Percentiles rank a stretch among this genome's conserved stretches.
These are phyloP conservation scores for Calcarius lapponicus DNA, from an alignment of 2,797 vertebrate genomes.

Conservation along the genomic window DNA sequence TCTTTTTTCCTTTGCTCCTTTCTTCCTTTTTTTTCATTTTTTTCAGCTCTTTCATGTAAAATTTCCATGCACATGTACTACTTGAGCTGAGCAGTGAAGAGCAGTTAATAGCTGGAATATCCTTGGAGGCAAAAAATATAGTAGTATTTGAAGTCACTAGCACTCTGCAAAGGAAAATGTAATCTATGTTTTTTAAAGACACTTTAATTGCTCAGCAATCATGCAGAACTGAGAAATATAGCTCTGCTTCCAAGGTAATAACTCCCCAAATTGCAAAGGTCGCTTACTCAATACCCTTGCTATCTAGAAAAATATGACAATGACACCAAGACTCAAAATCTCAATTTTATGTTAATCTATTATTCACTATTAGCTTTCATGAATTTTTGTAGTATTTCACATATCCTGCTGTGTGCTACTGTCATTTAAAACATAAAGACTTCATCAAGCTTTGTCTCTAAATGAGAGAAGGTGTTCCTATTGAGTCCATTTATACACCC, in stretches of 20 bases:
- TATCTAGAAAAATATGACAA: not conserved
- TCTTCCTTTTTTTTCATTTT: not conserved
- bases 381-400: not conserved
- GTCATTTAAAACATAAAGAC: not conserved
- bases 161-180: slow-evolving; percentile 16
- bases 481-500: not conserved
- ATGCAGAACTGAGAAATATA: slow-evolving; percentile 50
- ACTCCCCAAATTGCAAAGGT: slow-evolving; percentile 28
- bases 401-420: not conserved
- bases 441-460: not conserved
- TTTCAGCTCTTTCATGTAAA: not conserved
- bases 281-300: not conserved
- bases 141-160: slow-evolving; percentile 11
- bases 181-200: slow-evolving; percentile 40
- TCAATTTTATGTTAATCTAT: not conserved
- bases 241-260: slow-evolving; percentile 22
- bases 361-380: not conserved
- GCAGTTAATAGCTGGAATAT: slow-evolving; percentile 3
- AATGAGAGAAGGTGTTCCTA: not conserved
- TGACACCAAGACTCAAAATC: slow-evolving; percentile 7
- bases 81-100: not conserved
- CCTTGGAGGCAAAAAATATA: slow-evolving; percentile 29
- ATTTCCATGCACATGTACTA: not conserved
- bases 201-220: slow-evolving; percentile 46
- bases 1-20: not conserved